Evolutionary conservation across 2,888 invertebrate genomes (phyloP).

Genomic region (Seladonia tumulorum): DNA sequence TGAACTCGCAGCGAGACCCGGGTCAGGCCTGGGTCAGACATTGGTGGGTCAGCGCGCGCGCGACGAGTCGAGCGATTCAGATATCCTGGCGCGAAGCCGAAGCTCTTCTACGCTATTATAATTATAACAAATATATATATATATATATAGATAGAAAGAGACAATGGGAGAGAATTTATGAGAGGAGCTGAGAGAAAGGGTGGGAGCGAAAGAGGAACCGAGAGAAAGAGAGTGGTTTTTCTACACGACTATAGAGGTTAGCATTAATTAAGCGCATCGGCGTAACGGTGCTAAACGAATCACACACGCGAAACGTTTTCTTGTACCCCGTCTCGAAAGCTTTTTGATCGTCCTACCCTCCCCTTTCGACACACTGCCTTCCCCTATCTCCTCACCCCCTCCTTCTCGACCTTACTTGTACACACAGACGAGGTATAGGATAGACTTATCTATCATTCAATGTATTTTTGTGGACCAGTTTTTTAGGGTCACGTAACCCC

Average conservation of each 20-base stretch:
- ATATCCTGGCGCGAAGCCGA: slow-evolving; percentile 59
- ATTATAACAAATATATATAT: slow-evolving; percentile 52
- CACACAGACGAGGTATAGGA: no score
- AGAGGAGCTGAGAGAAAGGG: slow-evolving; percentile 36
- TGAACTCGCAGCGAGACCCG: not conserved
- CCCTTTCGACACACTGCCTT: slow-evolving; percentile 18
- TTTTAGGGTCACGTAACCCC: no score
- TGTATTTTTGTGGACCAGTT: no score
- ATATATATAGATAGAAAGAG: slow-evolving; percentile 41
- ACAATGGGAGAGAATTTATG: slow-evolving; percentile 20
- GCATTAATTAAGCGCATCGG: slow-evolving; percentile 65
- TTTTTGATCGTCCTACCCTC: slow-evolving; percentile 20
- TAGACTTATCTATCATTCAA: no score
- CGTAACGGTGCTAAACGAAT: slow-evolving; percentile 58
- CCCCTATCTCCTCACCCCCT: not conserved
- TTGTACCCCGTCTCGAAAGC: slow-evolving; percentile 50
- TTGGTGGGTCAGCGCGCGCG: slow-evolving; percentile 25
- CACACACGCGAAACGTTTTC: slow-evolving; percentile 57
- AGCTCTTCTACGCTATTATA: slow-evolving; percentile 57
- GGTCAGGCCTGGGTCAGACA: not conserved
- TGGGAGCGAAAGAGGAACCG: slow-evolving; percentile 31
- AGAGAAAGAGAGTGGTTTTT: slow-evolving; percentile 67
- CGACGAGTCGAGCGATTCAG: slow-evolving; percentile 54
- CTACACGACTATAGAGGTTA: slow-evolving; percentile 71
- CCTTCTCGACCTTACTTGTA: slow-evolving; percentile 1